Evolutionary conservation across 2,797 vertebrate genomes (phyloP).

Genomic region (Brachyalestes nurse): DNA sequence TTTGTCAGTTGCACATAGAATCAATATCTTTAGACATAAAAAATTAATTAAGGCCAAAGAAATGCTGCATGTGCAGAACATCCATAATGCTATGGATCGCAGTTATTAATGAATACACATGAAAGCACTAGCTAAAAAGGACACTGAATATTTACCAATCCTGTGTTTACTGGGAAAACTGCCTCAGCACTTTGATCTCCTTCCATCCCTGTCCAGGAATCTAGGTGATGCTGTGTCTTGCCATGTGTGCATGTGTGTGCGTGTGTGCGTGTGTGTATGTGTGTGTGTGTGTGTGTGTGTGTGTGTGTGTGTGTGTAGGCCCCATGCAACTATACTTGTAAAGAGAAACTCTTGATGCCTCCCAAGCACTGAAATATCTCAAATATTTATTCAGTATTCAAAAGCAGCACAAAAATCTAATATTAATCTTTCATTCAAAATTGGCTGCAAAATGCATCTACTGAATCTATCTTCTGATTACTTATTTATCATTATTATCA

Average conservation of each 20-base stretch:
- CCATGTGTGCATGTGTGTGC: conserved; percentile 23
- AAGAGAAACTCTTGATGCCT: conserved; percentile 57
- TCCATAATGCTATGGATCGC: not conserved
- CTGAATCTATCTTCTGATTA: conserved; percentile 45
- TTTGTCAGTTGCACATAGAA: not conserved
- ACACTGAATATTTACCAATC: not conserved
- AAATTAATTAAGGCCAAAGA: not conserved
- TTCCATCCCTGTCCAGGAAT: conserved; percentile 31
- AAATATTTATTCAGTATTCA: conserved; percentile 70
- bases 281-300: conserved; percentile 24
- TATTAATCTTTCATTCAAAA: conserved; percentile 68
- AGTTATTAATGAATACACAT: not conserved
- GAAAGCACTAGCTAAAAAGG: not conserved
- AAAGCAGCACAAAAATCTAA: conserved; percentile 65
- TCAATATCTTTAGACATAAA: not conserved
- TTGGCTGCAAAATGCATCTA: conserved; percentile 61
- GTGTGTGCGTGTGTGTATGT: conserved; percentile 24
- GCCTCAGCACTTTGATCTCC: conserved; percentile 12
- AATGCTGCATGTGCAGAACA: conserved; percentile 4
- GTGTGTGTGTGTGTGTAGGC: conserved; percentile 22
- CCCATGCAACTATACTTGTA: conserved; percentile 54
- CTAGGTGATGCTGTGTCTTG: conserved; percentile 29
- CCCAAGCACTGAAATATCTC: conserved; percentile 37
- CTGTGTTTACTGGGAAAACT: conserved; percentile 4
- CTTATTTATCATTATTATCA: conserved; percentile 31